Conservation (phyloP, 2,797 vertebrate species). For the Sebastes kiyomatsui region DNA sequence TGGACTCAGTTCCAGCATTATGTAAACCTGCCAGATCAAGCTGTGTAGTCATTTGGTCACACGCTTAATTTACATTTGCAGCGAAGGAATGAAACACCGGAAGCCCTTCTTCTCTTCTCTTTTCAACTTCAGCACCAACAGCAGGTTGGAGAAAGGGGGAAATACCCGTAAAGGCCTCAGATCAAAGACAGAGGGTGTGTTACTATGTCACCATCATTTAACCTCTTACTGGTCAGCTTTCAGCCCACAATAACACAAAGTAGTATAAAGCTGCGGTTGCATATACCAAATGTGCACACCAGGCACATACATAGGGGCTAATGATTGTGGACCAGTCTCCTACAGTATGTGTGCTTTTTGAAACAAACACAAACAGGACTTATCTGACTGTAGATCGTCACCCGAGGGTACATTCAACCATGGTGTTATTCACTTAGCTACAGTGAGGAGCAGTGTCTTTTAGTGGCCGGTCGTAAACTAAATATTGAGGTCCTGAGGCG, state of each 20-base stretch:
- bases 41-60: constrained; percentile 68
- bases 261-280: background rate
- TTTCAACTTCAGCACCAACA: background rate
- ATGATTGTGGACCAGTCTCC: background rate
- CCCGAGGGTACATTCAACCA: constrained; percentile 22
- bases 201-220: background rate
- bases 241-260: background rate
- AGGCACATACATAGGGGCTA: background rate
- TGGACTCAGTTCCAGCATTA: constrained; percentile 56
- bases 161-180: constrained; percentile 16
- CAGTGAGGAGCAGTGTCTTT: constrained; percentile 37
- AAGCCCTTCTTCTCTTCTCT: constrained; percentile 13
- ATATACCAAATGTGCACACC: background rate
- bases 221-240: background rate
- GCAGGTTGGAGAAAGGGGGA: background rate
- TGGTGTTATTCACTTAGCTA: constrained; percentile 40
- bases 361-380: constrained; percentile 1
- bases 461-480: constrained; percentile 35
- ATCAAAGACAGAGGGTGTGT: background rate
- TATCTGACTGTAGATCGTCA: constrained; percentile 9
- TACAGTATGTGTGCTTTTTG: background rate
- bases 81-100: constrained; percentile 34
- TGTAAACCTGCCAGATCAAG: constrained; percentile 70
- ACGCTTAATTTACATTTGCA: constrained; percentile 61
- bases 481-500: constrained; percentile 40